A percentile compares a stretch with the other conserved stretches of the same genome.
phyloP scores from a whole-genome alignment of 2,888 invertebrate species.

The Pelosia muscerda region DNA sequence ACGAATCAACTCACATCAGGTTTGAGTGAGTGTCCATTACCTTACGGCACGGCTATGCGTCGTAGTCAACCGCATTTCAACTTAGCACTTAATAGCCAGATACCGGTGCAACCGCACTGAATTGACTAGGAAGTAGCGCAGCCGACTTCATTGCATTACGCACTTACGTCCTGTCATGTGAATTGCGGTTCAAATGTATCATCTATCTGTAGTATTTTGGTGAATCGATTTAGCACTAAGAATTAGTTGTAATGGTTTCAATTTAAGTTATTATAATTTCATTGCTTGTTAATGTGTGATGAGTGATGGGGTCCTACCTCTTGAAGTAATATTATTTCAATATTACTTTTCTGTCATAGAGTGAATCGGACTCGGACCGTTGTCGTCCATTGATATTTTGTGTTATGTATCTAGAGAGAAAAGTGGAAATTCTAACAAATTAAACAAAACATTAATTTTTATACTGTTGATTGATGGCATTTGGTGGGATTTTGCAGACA shows the following conservation, averaged over 20 bases:
- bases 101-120: conserved; percentile 54
- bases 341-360: too few relatives aligned
- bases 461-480: too few relatives aligned
- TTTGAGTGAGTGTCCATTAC: conserved; percentile 51
- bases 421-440: too few relatives aligned
- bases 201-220: conserved; percentile 10
- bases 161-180: conserved; percentile 42
- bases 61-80: conserved; percentile 57
- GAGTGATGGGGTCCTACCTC: too few relatives aligned
- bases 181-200: conserved; percentile 18
- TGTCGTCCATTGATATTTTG: too few relatives aligned
- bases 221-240: neutral
- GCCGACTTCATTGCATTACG: conserved; percentile 62
- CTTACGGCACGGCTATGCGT: conserved; percentile 44
- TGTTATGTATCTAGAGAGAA: too few relatives aligned
- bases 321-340: too few relatives aligned
- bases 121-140: conserved; percentile 52
- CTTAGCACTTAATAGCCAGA: conserved; percentile 60
- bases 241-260: neutral
- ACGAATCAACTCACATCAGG: conserved; percentile 37
- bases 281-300: too few relatives aligned
- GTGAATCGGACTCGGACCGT: too few relatives aligned
- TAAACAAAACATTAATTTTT: too few relatives aligned
- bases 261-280: too few relatives aligned
- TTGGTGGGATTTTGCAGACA: too few relatives aligned